These are phyloP conservation scores for Coreoperca whiteheadi DNA, from an alignment of 2,113 vertebrate genomes.

Conservation along the genomic window DNA sequence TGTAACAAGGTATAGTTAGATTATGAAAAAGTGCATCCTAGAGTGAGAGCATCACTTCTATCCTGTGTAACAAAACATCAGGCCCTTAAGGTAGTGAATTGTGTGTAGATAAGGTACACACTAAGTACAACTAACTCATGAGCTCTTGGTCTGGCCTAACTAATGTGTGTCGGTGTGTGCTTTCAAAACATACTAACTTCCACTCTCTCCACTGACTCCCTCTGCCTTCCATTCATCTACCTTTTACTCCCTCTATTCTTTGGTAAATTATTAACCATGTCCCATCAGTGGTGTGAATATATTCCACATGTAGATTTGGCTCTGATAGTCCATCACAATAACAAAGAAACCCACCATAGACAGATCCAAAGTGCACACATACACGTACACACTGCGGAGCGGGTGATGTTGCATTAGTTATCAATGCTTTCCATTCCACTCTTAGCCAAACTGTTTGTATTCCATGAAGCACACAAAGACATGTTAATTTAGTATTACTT, in stretches of 20 bases:
- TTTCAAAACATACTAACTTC: constrained; percentile 18
- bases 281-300: constrained; percentile 11
- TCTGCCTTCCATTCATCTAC: constrained; percentile 10
- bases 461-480: neutral
- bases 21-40: neutral
- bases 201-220: neutral
- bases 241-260: neutral
- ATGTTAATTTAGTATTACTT: neutral
- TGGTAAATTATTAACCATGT: constrained; percentile 53
- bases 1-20: neutral
- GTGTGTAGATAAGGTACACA: neutral
- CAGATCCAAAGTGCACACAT: neutral
- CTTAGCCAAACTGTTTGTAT: too few relatives aligned
- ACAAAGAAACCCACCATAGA: neutral
- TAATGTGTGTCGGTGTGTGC: constrained; percentile 1
- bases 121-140: neutral
- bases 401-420: neutral
- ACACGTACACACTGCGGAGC: neutral
- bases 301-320: neutral
- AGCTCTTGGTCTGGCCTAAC: neutral
- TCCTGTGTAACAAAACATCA: neutral
- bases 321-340: neutral
- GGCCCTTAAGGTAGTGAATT: neutral
- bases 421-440: neutral
- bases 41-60: neutral